Base-by-base conservation (phyloP, 2,113 vertebrate genomes). In the Peromyscus polionotus region DNA sequence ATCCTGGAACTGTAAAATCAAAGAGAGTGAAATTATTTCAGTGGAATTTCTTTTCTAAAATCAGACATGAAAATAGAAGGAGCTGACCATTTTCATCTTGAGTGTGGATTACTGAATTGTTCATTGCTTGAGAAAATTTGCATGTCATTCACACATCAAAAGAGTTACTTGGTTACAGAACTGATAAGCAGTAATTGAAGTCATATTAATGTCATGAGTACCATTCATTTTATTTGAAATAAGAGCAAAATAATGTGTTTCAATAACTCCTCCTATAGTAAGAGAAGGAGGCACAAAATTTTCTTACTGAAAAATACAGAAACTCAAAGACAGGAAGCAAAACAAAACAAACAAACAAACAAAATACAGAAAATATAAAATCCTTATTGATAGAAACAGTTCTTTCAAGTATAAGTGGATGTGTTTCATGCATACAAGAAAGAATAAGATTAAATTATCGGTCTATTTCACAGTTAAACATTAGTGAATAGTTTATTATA, bases 121-220 rank as follows among this genome's bases (percentile, higher is more conserved):
- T 91, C 77, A 65, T 92, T 80, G 19, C 57, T 77, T 51, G 31
- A 48, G 20, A 2, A 91, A 81, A 73, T 97, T 92, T 96, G 16
- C 61, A 85, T 92, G 80, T 95, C 48, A 75, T 94, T 94, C 94
- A 86, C 2, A 90, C 20, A 88, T 26, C 22, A 88, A 91, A 92
- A 59, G 17, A 87, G 13, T 57, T 86, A 83, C 7, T 59, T 63
- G 36, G 61, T 86, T 68, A 88, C 13, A 89, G n/a, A 91, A 33
- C 39, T 88, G 51, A 72, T 73, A 75, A 96, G 84, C 80, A 92
- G 90, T 81, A 81, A 76, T 86, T 94, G 22, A 95, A 95, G 92
- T 93, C 48, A 85, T 90, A 88, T 80, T 76, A 87, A 73, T 6
- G 16, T 33, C 73, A 59, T 4, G 68, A 73, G 42, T 77, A 2